A percentile compares a stretch with the other conserved stretches of the same genome.
Conservation (phyloP, 2,888 invertebrate genomes). For the Drosophila mettleri region DNA sequence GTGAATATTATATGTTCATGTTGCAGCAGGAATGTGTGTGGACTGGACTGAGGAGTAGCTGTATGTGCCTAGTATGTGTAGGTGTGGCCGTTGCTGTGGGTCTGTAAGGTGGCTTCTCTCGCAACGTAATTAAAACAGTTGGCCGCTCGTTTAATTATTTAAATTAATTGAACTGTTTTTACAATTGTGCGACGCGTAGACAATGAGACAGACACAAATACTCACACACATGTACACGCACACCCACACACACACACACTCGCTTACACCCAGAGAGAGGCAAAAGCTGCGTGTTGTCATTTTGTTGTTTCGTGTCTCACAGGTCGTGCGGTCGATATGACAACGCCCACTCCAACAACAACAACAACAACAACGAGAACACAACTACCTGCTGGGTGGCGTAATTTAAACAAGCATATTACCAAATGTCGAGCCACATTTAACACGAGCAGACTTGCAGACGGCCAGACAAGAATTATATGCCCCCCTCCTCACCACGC, state of each 20-base stretch:
- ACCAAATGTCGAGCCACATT: conserved; percentile 70
- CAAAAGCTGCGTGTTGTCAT: conserved; percentile 40
- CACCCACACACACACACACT: conserved; percentile 1
- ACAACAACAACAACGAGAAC: conserved; percentile 9
- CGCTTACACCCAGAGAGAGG: conserved; percentile 6
- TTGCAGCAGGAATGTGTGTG: conserved; percentile 28
- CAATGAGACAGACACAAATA: conserved; percentile 9
- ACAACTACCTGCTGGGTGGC: conserved; percentile 38
- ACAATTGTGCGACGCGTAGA: conserved; percentile 53
- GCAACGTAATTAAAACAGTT: conserved; percentile 77
- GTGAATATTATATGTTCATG: conserved; percentile 53
- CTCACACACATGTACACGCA: conserved; percentile 3
- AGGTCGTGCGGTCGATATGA: conserved; percentile 77
- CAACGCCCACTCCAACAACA: conserved; percentile 61
- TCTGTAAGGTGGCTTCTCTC: conserved; percentile 18
- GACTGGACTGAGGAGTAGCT: conserved; percentile 8
- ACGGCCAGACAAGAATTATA: conserved; percentile 27
- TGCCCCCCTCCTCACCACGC: background rate
- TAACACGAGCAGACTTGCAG: conserved; percentile 45
- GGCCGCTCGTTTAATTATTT: conserved; percentile 76
- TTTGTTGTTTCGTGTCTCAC: conserved; percentile 46
- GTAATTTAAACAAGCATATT: conserved; percentile 75
- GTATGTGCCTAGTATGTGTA: conserved; percentile 14
- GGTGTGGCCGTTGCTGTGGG: conserved; percentile 17
- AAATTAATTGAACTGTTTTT: conserved; percentile 80